These are phyloP conservation scores for Tridacna gigas DNA, from an alignment of 2,888 invertebrate genomes.

Conservation along the genomic window DNA sequence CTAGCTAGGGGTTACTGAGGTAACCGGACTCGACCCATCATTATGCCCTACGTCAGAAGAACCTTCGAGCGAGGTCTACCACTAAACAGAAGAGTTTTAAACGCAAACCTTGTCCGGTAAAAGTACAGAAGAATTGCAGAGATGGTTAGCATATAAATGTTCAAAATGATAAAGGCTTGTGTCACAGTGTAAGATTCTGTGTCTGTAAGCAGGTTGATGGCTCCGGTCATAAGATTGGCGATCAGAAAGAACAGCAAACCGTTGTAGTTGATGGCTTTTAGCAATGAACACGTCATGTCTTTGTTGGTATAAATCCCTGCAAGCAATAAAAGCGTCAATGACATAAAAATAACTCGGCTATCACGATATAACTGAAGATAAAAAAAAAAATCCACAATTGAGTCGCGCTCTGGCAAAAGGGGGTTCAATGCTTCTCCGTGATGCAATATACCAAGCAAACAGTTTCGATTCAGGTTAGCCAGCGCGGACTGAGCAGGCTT, in stretches of 20 bases:
- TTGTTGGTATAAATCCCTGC: not conserved
- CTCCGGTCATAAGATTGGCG: slow-evolving; percentile 93
- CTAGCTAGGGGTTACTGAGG: too few relatives aligned
- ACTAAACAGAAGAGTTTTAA: slow-evolving; percentile 16
- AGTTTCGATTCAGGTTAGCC: too few relatives aligned
- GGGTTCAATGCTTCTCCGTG: too few relatives aligned
- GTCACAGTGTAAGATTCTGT: slow-evolving; percentile 85
- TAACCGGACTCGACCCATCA: too few relatives aligned
- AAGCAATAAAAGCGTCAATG: not conserved
- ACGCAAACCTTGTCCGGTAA: slow-evolving; percentile 29
- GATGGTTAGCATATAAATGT: slow-evolving; percentile 70
- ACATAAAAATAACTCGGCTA: not conserved
- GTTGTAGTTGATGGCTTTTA: slow-evolving; percentile 91
- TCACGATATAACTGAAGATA: too few relatives aligned
- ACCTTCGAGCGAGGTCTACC: too few relatives aligned
- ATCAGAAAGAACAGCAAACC: slow-evolving; percentile 92
- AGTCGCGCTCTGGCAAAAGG: too few relatives aligned
- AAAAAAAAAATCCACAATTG: too few relatives aligned
- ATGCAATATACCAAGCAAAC: too few relatives aligned
- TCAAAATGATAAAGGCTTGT: slow-evolving; percentile 59
- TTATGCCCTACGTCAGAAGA: too few relatives aligned
- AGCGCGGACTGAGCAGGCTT: too few relatives aligned
- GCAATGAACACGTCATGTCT: slow-evolving; percentile 82
- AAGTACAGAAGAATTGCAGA: slow-evolving; percentile 49
- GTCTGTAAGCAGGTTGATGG: slow-evolving; percentile 90